These are phyloP conservation scores for Phalacrocorax carbo DNA, from an alignment of 2,113 vertebrate genomes.

Conservation along the genomic window DNA sequence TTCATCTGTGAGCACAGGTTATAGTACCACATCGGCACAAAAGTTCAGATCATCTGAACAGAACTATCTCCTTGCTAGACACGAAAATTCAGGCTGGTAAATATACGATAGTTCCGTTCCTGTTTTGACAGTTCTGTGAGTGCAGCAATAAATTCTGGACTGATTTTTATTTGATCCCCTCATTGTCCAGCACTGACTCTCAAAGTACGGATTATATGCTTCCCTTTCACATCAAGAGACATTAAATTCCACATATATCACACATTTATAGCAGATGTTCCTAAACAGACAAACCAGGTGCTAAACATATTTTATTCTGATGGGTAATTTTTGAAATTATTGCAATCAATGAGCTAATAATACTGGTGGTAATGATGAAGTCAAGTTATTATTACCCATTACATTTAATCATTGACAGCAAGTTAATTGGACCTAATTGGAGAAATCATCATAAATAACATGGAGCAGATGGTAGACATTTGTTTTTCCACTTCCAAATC, in stretches of 20 bases:
- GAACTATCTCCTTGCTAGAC: background rate
- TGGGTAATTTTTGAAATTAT: conserved; percentile 91
- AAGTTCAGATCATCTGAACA: conserved; percentile 17
- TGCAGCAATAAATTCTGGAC: conserved; percentile 63
- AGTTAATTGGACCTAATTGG: conserved; percentile 90
- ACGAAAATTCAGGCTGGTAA: background rate
- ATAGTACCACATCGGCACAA: background rate
- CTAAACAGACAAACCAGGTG: conserved; percentile 83
- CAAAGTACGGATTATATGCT: conserved; percentile 65
- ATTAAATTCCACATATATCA: conserved; percentile 70
- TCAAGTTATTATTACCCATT: conserved; percentile 86
- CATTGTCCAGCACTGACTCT: conserved; percentile 63
- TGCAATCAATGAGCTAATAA: conserved; percentile 96
- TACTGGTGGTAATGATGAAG: conserved; percentile 83
- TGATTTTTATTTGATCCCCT: conserved; percentile 68
- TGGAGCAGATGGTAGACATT: conserved; percentile 85
- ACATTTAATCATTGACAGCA: conserved; percentile 91
- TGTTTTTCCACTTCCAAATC: conserved; percentile 66
- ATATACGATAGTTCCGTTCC: conserved; percentile 7
- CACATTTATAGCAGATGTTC: conserved; percentile 82
- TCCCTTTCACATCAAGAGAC: conserved; percentile 72
- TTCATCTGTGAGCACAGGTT: background rate
- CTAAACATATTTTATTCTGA: conserved; percentile 86
- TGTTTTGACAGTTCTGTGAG: conserved; percentile 46
- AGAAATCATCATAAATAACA: conserved; percentile 87